Conservation (phyloP, 2,888 invertebrate species). For the Mythimna ferrago region DNA sequence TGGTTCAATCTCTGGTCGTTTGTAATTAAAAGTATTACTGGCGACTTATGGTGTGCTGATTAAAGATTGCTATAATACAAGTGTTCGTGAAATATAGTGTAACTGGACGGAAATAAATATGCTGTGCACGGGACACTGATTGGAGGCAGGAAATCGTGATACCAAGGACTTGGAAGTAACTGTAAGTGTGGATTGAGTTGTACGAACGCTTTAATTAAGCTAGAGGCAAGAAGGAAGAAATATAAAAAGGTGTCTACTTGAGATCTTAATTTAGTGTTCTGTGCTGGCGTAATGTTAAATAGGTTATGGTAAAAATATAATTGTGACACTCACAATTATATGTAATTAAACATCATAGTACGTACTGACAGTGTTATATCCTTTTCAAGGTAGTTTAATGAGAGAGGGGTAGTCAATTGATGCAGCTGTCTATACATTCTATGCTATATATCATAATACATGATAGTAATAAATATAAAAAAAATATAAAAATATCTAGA, state of each 20-base stretch:
- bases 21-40: conserved; percentile 69
- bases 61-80: conserved; percentile 70
- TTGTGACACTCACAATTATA: no score
- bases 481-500: background rate
- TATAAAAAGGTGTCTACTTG: conserved; percentile 12
- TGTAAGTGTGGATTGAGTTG: conserved; percentile 42
- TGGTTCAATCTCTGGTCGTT: conserved; percentile 36
- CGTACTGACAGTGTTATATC: no score
- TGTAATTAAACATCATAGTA: no score
- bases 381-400: no score
- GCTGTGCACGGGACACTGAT: conserved; percentile 45
- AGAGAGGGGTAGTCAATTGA: no score
- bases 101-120: conserved; percentile 59
- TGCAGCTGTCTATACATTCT: no score
- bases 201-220: conserved; percentile 45
- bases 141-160: conserved; percentile 56
- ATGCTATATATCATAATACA: no score
- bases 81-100: conserved; percentile 67
- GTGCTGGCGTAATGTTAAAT: background rate
- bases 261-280: conserved; percentile 11
- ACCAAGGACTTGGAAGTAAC: conserved; percentile 25
- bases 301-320: background rate
- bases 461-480: background rate
- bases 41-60: conserved; percentile 65
- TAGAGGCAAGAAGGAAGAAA: conserved; percentile 26